These are phyloP conservation scores for Podarcis cretensis DNA, from an alignment of 2,113 vertebrate species.

Conservation along the genomic window DNA sequence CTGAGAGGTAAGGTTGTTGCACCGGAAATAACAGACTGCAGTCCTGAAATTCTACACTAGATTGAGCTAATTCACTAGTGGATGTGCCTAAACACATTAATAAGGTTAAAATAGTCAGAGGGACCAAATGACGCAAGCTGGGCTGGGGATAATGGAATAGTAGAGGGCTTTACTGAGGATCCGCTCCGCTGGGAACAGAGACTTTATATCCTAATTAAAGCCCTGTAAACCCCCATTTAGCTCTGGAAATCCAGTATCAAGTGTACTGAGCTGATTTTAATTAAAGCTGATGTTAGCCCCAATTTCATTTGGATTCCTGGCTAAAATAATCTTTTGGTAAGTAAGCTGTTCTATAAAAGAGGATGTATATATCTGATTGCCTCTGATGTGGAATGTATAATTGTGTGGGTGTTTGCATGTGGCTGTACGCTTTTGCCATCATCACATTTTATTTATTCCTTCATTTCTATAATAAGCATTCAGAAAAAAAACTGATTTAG, in stretches of 20 bases:
- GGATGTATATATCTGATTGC: slow-evolving; percentile 3
- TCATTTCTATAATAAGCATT: not conserved
- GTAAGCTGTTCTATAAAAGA: slow-evolving; percentile 10
- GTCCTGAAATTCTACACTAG: slow-evolving; percentile 68
- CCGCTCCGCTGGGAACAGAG: slow-evolving; percentile 72
- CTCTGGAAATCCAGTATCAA: slow-evolving; percentile 79
- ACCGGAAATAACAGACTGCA: slow-evolving; percentile 69
- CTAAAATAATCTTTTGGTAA: slow-evolving; percentile 60
- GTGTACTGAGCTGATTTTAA: slow-evolving; percentile 78
- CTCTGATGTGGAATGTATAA: not conserved
- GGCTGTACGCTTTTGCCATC: not conserved
- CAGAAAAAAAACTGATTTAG: slow-evolving; percentile 16
- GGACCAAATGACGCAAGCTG: slow-evolving; percentile 78
- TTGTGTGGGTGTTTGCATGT: slow-evolving; percentile 34
- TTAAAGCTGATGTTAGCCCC: slow-evolving; percentile 73
- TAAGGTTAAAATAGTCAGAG: slow-evolving; percentile 80
- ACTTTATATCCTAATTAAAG: slow-evolving; percentile 82
- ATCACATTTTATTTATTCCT: slow-evolving; percentile 22
- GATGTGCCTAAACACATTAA: slow-evolving; percentile 84
- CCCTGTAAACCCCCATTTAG: slow-evolving; percentile 78
- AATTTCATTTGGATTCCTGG: slow-evolving; percentile 62
- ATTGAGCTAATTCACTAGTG: slow-evolving; percentile 77
- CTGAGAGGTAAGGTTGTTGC: slow-evolving; percentile 65
- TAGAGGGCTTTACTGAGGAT: slow-evolving; percentile 76
- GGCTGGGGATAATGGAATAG: slow-evolving; percentile 77